Evolutionary conservation across 2,888 invertebrate genomes (phyloP), one percentile per base, ranked within the genome.

Genomic region (Hedychridium roseum): DNA sequence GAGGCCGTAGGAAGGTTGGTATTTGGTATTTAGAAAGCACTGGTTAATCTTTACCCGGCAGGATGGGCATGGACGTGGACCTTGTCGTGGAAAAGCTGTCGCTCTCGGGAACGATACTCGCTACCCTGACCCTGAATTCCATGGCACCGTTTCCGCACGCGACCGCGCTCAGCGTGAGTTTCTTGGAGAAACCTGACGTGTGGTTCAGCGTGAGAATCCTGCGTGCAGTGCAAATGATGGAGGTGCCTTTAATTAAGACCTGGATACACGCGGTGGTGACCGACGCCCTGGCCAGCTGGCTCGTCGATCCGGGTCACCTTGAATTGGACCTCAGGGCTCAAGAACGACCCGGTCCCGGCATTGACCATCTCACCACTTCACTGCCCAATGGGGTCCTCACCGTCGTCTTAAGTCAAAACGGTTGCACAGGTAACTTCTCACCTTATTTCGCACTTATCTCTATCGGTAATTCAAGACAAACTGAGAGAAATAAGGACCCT

Each of bases 191-290:
- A 74, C 83, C 83, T 21, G 80, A 83, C 50, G 81, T 83, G 16
- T 82, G 81, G 79, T 83, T 83, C 71, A 81, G 80, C 64, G 77
- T 84, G 34, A 76, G 80, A 21, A 73, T 82, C 21, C 62, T 83
- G 1, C 63, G 76, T 43, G 71, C 80, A 2, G 74, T 83, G 11
- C 81, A 82, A 57, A 75, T 83, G 75, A 83, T 82, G 82, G 83
- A 83, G 55, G 78, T 83, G 44, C 83, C 83, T 2, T 64, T 82
- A 26, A 73, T 83, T 18, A 83, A 82, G 60, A 79, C 80, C 31
- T 83, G 83, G 83, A 79, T 83, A 44, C 82, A 83, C 57, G 79
- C 80, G 3, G 78, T 83, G 35, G 81, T 83, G 15, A 80, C 81
- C 70, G 83, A 83, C 48, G 81, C 81, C 15, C 60, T 82, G 20